Evolutionary conservation across 30 jellyfish, hydroid and myxozoan genomes (phyloP).

Genomic region (Phacellophora camtschatica): DNA sequence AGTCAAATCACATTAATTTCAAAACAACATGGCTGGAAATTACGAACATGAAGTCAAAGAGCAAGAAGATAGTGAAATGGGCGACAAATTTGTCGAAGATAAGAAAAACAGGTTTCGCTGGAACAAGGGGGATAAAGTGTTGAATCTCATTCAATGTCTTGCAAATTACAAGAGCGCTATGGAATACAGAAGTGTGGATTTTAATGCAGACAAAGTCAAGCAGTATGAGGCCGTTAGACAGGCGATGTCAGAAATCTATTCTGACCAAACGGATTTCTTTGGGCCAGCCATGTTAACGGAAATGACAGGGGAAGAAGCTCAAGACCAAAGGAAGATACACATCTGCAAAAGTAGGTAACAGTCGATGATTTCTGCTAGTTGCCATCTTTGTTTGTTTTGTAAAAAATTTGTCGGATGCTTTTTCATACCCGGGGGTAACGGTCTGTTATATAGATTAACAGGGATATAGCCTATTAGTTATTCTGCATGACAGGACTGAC

Average conservation of each 20-base stretch:
- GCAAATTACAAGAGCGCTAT: neutral
- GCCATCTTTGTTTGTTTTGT: no score
- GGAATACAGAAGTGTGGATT: no score
- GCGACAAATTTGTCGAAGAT: neutral
- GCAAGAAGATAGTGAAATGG: neutral
- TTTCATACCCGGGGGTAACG: no score
- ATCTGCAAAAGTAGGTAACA: no score
- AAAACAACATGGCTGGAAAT: neutral
- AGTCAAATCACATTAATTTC: no score
- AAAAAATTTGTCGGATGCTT: no score
- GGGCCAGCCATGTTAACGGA: constrained; percentile 27
- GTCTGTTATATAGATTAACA: no score
- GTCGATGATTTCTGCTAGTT: no score
- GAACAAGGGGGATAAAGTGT: neutral
- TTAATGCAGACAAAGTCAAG: constrained; percentile 9
- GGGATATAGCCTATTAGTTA: no score
- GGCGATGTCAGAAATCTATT: constrained; percentile 34
- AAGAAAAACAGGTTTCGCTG: constrained; percentile 1
- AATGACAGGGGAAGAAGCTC: constrained; percentile 6
- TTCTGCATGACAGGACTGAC: no score
- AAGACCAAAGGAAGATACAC: neutral
- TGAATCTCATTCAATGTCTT: neutral
- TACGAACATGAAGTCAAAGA: neutral
- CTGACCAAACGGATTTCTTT: constrained; percentile 31
- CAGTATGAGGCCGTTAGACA: constrained; percentile 47